Percentiles rank a stretch among this genome's conserved stretches.
phyloP scores from a whole-genome alignment of 1,140 invertebrate species.

The Bombyx mori region ASM3026992v2 NC_085119.1:9928501-9929000 shows the following conservation, averaged over 20 bases:
- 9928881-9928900: conserved; percentile 17
- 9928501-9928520: conserved; percentile 84
- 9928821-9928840: conserved; percentile 32
- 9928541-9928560: conserved; percentile 76
- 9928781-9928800: conserved; percentile 28
- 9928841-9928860: conserved; percentile 33
- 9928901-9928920: conserved; percentile 17
- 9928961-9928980: not conserved
- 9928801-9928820: conserved; percentile 43
- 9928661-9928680: not conserved
- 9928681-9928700: too few species aligned
- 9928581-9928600: conserved; percentile 71
- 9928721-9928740: not conserved
- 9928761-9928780: conserved; percentile 14
- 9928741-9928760: conserved; percentile 37
- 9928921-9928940: conserved; percentile 23
- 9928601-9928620: conserved; percentile 58
- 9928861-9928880: conserved; percentile 23
- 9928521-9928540: conserved; percentile 81
- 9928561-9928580: conserved; percentile 68
- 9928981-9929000: too few species aligned
- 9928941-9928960: not conserved
- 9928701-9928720: too few species aligned
- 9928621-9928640: conserved; percentile 41
- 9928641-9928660: conserved; percentile 32